Conservation (phyloP, 2,888 invertebrate species). For the Cyrtodaria siliqua region DNA sequence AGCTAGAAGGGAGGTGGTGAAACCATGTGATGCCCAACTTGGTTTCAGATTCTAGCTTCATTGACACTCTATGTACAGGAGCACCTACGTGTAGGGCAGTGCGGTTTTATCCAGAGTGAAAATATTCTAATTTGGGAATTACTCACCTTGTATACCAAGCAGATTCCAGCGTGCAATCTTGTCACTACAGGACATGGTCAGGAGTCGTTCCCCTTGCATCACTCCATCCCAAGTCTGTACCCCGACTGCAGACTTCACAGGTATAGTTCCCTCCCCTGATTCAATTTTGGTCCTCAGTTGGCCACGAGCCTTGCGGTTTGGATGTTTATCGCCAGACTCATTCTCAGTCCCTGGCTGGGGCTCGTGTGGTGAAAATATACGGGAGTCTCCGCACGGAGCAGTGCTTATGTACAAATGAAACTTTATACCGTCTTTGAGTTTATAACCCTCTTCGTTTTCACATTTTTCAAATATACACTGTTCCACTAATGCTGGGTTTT, state of each 20-base stretch:
- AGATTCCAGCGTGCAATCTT: constrained; percentile 87
- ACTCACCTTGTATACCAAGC: constrained; percentile 86
- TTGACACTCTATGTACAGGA: too few species aligned
- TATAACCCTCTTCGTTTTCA: constrained; percentile 75
- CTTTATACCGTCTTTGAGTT: constrained; percentile 90
- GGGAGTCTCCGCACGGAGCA: constrained; percentile 98
- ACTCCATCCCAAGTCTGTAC: constrained; percentile 87
- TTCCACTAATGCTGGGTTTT: constrained; percentile 62
- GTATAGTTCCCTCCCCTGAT: constrained; percentile 91
- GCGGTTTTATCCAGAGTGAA: too few species aligned
- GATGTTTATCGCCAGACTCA: constrained; percentile 86
- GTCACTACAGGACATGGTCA: constrained; percentile 87
- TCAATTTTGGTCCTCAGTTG: constrained; percentile 98
- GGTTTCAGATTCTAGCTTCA: too few species aligned
- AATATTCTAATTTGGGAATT: too few species aligned
- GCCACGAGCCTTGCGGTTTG: constrained; percentile 89
- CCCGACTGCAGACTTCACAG: constrained; percentile 75
- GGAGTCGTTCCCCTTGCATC: constrained; percentile 85
- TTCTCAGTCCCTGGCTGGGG: constrained; percentile 89
- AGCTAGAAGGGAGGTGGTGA: too few species aligned
- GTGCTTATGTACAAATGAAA: constrained; percentile 99
- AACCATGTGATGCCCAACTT: too few species aligned
- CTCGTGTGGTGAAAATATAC: constrained; percentile 96
- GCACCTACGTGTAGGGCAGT: too few species aligned
- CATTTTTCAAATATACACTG: constrained; percentile 87